phyloP scores from a whole-genome alignment of 2,888 invertebrate species.

The Euplagia quadripunctaria region DNA sequence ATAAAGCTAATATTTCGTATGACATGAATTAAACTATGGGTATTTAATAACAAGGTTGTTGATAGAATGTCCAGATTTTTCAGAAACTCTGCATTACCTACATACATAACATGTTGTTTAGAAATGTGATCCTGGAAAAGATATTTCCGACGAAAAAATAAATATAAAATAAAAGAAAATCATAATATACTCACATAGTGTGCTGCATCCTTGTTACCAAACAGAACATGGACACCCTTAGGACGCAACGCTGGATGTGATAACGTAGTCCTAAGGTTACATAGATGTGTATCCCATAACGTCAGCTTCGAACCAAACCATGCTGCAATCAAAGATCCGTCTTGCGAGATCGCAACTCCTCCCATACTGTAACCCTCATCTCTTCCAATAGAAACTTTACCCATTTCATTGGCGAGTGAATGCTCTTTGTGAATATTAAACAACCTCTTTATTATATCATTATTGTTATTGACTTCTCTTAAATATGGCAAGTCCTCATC shows the following conservation, averaged over 20 bases:
- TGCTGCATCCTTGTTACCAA: conserved; percentile 79
- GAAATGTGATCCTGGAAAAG: too few relatives aligned
- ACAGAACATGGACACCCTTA: conserved; percentile 77
- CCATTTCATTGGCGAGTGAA: conserved; percentile 47
- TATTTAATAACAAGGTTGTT: too few relatives aligned
- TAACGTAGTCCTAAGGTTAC: conserved; percentile 74
- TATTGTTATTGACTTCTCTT: conserved; percentile 45
- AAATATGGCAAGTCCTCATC: conserved; percentile 65
- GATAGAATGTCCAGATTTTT: too few relatives aligned
- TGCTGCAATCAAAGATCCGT: conserved; percentile 83
- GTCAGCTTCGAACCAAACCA: conserved; percentile 84
- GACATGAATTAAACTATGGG: too few relatives aligned
- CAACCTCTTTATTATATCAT: conserved; percentile 71
- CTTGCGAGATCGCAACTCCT: conserved; percentile 80
- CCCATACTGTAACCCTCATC: conserved; percentile 74
- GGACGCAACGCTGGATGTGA: conserved; percentile 81
- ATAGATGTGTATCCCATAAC: conserved; percentile 80
- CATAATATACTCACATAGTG: conserved; percentile 77
- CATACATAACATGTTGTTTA: too few relatives aligned
- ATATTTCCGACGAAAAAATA: too few relatives aligned
- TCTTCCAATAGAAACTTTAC: conserved; percentile 52
- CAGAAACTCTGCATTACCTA: too few relatives aligned
- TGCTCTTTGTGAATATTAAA: conserved; percentile 75
- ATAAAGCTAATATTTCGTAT: too few relatives aligned
- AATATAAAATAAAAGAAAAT: not conserved